A percentile compares a stretch with the other conserved stretches of the same genome.
Evolutionary conservation across 2,113 vertebrate genomes (phyloP).

Genomic region (Enhydra lutris): DNA sequence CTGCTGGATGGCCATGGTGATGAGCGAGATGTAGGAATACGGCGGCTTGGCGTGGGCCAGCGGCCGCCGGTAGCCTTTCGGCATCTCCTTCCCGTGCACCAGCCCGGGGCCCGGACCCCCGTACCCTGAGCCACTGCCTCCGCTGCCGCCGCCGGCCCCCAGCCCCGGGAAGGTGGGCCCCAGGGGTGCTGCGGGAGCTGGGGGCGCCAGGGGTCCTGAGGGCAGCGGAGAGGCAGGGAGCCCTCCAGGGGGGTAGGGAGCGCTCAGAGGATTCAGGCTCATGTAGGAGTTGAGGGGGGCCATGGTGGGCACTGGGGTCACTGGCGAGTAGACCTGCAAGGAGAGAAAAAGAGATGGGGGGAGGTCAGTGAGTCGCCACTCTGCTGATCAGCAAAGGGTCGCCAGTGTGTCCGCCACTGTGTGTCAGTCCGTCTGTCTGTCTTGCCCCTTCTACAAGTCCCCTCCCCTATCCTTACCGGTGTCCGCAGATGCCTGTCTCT

Average conservation of each 20-base stretch:
- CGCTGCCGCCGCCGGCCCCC: neutral
- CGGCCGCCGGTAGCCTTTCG: slow-evolving; percentile 88
- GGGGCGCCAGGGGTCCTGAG: slow-evolving; percentile 84
- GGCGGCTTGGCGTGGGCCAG: slow-evolving; percentile 93
- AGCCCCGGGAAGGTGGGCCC: slow-evolving; percentile 73
- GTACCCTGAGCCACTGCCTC: slow-evolving; percentile 10
- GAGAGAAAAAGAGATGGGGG: neutral
- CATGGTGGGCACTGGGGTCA: slow-evolving; percentile 87
- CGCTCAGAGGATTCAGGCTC: slow-evolving; percentile 88
- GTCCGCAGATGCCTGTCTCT: neutral
- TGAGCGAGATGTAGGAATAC: slow-evolving; percentile 95
- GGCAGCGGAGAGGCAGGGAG: slow-evolving; percentile 81
- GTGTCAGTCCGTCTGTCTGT: neutral
- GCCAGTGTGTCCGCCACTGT: neutral
- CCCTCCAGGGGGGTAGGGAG: slow-evolving; percentile 83
- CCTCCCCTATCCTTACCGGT: neutral
- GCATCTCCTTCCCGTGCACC: slow-evolving; percentile 86
- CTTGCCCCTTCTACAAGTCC: neutral
- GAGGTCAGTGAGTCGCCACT: neutral
- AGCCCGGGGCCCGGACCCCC: slow-evolving; percentile 80
- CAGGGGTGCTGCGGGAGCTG: slow-evolving; percentile 83
- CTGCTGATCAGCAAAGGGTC: neutral
- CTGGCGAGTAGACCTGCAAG: slow-evolving; percentile 88
- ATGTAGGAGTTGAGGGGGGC: slow-evolving; percentile 92
- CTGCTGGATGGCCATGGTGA: slow-evolving; percentile 96